These are phyloP conservation scores for Oreortyx pictus DNA, from an alignment of 2,797 vertebrate species.

Conservation along the genomic window DNA sequence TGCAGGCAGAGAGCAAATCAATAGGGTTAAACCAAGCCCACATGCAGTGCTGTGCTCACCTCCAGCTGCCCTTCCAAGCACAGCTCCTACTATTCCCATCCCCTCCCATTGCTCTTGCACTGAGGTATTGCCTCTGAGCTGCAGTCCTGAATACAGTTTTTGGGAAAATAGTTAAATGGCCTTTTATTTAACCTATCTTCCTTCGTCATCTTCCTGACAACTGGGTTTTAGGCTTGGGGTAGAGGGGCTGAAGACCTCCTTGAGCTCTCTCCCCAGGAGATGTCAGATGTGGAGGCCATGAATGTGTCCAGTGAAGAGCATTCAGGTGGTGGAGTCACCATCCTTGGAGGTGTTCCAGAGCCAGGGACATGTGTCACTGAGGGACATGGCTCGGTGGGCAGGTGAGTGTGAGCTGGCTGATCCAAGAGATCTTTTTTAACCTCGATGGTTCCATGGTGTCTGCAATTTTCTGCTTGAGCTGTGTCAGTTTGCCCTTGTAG, in stretches of 20 bases:
- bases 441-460: no score
- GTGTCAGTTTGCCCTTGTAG: neutral
- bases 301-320: no score
- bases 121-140: neutral
- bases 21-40: neutral
- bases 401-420: no score
- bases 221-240: neutral
- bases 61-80: neutral
- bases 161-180: neutral
- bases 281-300: no score
- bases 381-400: no score
- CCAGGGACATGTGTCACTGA: no score
- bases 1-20: neutral
- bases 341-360: neutral
- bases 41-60: neutral
- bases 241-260: neutral
- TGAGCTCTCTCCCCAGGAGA: neutral
- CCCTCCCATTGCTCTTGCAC: neutral
- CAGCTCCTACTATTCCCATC: fast-evolving
- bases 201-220: neutral
- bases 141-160: neutral
- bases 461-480: neutral
- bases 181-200: neutral
- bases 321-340: no score
- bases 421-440: no score